Base-by-base conservation (phyloP, 2,113 vertebrate species). In the Eulemur rufifrons region DNA sequence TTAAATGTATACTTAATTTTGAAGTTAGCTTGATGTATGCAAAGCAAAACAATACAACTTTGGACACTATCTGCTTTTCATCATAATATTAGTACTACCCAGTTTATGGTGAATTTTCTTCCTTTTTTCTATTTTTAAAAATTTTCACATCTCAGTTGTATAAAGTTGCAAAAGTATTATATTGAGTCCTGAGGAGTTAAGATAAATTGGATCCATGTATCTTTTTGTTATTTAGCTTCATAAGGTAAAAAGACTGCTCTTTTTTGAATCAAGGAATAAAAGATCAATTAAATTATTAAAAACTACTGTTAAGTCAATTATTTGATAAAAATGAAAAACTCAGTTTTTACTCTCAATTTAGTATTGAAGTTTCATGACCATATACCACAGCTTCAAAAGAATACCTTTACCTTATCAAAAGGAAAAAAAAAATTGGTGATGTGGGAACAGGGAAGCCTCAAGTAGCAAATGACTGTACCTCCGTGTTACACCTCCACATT, bases 1-100 rank as follows among this genome's bases (percentile, higher is more conserved):
- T 93, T 97, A 18, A 94, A 77, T 89, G 13, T 59, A 2, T 68
- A 76, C 34, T 77, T 81, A 89, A 90, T 95, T 90, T 92, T 69
- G 25, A 92, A 86, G n/a, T 69, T 77, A 54, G 45, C 50, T 95
- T 89, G 18, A 76, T 47, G 14, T 83, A 37, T 59, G 10, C 18
- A 89, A 86, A 84, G 13, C 52, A 83, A 90, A 92, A 20, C 34
- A 69, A 69, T 34, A 52, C 63, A 81, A 63, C 23, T 54, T 88
- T 81, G 23, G n/a, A 90, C 66, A 89, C 34, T 86, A 6, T 7
- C 45, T 95, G 4, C 64, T 83, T 92, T 61, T 27, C 6, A 23
- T 73, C 15, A 77, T 59, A 21, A 59, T 50, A 32, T 69, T 25
- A 73, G 27, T 27, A 23, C 9, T 88, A 13, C 37, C 18, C 18